These are phyloP conservation scores for Epirrhoe tristata DNA, from an alignment of 2,888 invertebrate species.

Conservation along the genomic window DNA sequence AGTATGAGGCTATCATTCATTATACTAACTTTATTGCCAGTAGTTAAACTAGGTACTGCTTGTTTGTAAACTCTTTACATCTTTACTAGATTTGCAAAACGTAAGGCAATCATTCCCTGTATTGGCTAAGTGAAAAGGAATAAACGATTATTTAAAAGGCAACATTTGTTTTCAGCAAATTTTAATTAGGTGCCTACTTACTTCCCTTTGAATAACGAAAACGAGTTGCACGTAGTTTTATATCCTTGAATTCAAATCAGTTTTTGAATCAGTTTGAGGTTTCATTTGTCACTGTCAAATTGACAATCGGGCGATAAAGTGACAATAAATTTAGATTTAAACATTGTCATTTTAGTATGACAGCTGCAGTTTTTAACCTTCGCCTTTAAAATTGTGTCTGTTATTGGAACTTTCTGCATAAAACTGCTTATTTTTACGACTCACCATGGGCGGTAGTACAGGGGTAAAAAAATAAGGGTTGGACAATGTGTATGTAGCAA, in stretches of 20 bases:
- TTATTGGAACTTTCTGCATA: constrained; percentile 21
- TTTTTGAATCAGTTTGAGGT: constrained; percentile 3
- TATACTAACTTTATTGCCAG: too few relatives aligned
- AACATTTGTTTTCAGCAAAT: too few relatives aligned
- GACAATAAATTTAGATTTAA: constrained; percentile 6
- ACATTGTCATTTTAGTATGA: constrained; percentile 10
- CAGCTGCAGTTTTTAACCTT: constrained; percentile 22
- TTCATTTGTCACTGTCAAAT: constrained; percentile 19
- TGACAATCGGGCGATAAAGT: constrained; percentile 15
- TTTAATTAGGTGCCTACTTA: too few relatives aligned
- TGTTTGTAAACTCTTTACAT: too few relatives aligned
- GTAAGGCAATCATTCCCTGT: too few relatives aligned
- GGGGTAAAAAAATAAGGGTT: constrained; percentile 27
- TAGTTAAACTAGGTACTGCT: too few relatives aligned
- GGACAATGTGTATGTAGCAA: constrained; percentile 23
- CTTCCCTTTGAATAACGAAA: not conserved
- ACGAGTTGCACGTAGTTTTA: not conserved
- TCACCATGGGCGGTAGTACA: constrained; percentile 25
- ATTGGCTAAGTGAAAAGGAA: too few relatives aligned
- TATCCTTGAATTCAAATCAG: constrained; percentile 8
- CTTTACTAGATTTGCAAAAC: too few relatives aligned
- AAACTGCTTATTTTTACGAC: constrained; percentile 29
- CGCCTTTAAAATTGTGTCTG: constrained; percentile 19
- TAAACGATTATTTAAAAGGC: too few relatives aligned
- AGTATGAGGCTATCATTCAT: too few relatives aligned